Conservation (phyloP, 2,888 invertebrate genomes). For the Sarcophaga carnaria region DNA sequence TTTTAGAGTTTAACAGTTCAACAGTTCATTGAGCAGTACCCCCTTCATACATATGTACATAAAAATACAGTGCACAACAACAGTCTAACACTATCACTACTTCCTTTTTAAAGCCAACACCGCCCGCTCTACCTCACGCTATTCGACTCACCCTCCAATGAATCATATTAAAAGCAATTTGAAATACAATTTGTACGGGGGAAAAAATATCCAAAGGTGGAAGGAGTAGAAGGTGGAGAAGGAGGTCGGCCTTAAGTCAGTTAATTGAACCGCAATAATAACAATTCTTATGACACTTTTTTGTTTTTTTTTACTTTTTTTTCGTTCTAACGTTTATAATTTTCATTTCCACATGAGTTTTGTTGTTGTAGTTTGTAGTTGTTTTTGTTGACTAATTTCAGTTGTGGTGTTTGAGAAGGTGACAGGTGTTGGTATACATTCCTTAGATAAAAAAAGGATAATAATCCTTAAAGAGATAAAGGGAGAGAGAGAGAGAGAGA, state of each 20-base stretch:
- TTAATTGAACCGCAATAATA: slow-evolving; percentile 67
- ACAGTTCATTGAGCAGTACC: slow-evolving; percentile 69
- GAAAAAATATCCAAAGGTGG: not conserved
- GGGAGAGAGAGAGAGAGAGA: not conserved
- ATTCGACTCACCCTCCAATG: not conserved
- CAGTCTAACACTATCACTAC: slow-evolving; percentile 11
- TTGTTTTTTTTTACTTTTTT: not conserved
- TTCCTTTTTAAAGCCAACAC: not conserved
- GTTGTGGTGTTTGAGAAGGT: slow-evolving; percentile 65
- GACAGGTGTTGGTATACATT: slow-evolving; percentile 70
- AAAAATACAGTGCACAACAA: slow-evolving; percentile 5
- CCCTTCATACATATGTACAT: not conserved
- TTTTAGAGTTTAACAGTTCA: slow-evolving; percentile 69
- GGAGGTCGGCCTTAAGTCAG: slow-evolving; percentile 52
- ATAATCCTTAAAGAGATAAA: slow-evolving; percentile 30
- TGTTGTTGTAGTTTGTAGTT: not conserved
- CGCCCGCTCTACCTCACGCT: not conserved
- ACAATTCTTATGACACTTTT: slow-evolving; percentile 69
- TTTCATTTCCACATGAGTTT: not conserved
- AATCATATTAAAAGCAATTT: not conserved
- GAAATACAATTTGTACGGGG: not conserved
- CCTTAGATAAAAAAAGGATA: slow-evolving; percentile 41
- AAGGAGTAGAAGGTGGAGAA: slow-evolving; percentile 11
- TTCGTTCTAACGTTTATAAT: not conserved
- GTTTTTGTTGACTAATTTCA: slow-evolving; percentile 4